Evolutionary conservation across 2,113 vertebrate species (phyloP).

Genomic region (Corvus moneduloides): DNA sequence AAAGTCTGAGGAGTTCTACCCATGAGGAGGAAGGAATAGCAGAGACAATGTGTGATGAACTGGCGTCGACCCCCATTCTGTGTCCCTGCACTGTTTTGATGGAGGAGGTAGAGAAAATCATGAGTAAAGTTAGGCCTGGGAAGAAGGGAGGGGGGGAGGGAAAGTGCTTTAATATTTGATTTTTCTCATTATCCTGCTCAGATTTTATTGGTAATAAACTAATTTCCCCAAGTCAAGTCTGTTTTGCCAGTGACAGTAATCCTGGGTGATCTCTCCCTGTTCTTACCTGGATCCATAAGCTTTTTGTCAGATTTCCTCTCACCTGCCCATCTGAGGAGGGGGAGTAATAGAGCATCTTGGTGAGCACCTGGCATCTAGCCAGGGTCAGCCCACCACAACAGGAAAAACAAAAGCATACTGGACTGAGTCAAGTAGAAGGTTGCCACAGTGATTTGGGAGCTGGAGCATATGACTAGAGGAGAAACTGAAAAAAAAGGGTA

Average conservation of each 20-base stretch:
- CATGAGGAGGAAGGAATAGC: background rate
- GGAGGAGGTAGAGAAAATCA: background rate
- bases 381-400: background rate
- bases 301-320: background rate
- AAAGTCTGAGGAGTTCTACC: background rate
- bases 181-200: background rate
- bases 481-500: background rate
- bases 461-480: background rate
- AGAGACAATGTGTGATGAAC: background rate
- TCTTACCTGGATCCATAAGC: background rate
- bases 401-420: background rate
- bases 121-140: rapidly evolving
- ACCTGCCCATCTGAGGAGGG: background rate
- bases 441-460: background rate
- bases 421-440: background rate
- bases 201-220: background rate
- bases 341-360: background rate
- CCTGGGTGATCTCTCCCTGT: background rate
- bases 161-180: background rate
- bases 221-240: background rate
- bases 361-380: background rate
- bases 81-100: background rate
- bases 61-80: background rate
- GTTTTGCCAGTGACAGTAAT: background rate
- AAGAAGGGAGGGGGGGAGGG: background rate